Evolutionary conservation across 2,113 vertebrate genomes (phyloP).

Genomic region (Herpetotheres cachinnans): DNA sequence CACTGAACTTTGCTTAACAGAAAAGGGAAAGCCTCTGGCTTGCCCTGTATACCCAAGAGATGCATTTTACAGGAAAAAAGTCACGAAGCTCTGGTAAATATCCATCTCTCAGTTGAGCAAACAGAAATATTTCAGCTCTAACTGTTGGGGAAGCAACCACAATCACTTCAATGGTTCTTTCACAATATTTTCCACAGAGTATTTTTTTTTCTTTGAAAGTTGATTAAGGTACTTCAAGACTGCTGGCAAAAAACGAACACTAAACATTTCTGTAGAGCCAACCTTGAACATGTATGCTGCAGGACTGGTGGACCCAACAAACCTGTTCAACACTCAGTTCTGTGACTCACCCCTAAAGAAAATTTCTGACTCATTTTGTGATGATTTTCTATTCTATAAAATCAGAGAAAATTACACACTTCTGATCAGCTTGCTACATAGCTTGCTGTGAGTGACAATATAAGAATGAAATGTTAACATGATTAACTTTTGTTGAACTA

Average conservation of each 20-base stretch:
- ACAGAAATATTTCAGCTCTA: background rate
- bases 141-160: background rate
- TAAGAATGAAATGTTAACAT: background rate
- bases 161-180: background rate
- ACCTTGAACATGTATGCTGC: background rate
- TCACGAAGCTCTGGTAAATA: background rate
- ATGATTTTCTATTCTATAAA: background rate
- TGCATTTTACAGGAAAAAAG: background rate
- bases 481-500: conserved; percentile 2
- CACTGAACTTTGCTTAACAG: background rate
- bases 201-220: background rate
- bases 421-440: background rate
- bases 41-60: background rate
- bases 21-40: background rate
- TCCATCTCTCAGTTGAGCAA: background rate
- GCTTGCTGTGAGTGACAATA: background rate
- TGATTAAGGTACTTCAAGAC: background rate
- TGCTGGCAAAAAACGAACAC: background rate
- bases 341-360: background rate
- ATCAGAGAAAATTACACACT: background rate
- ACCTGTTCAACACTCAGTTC: background rate
- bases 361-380: conserved; percentile 26
- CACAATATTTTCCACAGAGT: background rate
- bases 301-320: background rate
- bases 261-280: background rate